Evolutionary conservation across 1,140 invertebrate genomes (phyloP), one percentile per base, ranked within the genome.

Genomic region (Nautilus pompilius): DNA sequence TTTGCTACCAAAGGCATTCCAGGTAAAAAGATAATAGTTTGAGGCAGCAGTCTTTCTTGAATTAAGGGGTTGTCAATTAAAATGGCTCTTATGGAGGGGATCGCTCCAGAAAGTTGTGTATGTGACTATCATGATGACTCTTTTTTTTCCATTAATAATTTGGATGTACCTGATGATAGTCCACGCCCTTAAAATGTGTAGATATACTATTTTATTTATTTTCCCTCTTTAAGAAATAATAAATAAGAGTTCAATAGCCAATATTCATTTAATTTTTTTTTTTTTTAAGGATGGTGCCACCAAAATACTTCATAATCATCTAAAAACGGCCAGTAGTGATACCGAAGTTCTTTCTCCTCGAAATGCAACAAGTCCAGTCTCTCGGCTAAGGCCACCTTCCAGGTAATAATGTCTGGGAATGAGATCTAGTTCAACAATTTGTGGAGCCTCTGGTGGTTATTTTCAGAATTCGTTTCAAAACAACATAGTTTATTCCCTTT

Each of bases 261-360:
- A 32, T 32, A 28, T 26, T 2, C 28, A 28, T 26, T 10, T 57
- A 34, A 4, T 34, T 57, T 53, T 20, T 24, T 24, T 53, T 22
- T 53, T 20, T 53, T 66, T 60, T 20, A 53, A 93, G 86, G 90
- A 93, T 70, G 86, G 90, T 29, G 93, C 92, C 36, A 88, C 89
- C 58, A 88, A 88, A 49, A 86, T 94, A n/a, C 88, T 95, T n/a
- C 91, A 93, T 66, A 89, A 88, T 68, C 89, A 93, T 72, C 85
- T 95, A 53, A 86, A 88, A 58, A 67, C 60, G 62, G 69, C 74
- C 24, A 75, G 67, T 61, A 65, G 69, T 48, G 65, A 73, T 34
- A 66, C 69, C 86, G 89, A 77, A 41, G 81, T 76, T 32, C 69
- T 79, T 17, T 77, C 80, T 1, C 80, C 80, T 0, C 63, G 76